These are phyloP conservation scores for Eulemur albifrons DNA, from an alignment of 2,797 vertebrate species.

Conservation along the genomic window DNA sequence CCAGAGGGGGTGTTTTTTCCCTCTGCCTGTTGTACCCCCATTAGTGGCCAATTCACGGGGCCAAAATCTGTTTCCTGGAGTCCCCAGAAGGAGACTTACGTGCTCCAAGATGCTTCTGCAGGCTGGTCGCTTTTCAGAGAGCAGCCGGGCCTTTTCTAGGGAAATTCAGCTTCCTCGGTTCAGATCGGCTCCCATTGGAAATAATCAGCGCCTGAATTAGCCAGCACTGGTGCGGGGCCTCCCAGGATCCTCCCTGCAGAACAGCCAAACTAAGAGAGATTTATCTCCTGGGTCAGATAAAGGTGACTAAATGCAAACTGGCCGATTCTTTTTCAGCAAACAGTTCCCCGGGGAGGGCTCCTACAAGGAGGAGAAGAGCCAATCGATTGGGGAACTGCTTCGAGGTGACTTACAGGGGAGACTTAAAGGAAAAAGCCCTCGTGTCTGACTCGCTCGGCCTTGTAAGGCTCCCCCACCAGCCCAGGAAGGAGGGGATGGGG, in stretches of 20 bases:
- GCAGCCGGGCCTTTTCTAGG: background rate
- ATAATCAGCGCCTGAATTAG: background rate
- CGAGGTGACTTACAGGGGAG: slow-evolving; percentile 66
- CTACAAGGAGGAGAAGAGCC: slow-evolving; percentile 47
- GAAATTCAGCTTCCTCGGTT: accelerated
- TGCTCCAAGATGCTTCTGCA: background rate
- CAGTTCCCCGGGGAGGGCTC: slow-evolving; percentile 55
- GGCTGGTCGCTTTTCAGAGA: background rate
- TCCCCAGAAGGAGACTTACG: background rate
- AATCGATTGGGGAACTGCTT: slow-evolving; percentile 52
- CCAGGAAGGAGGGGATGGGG: background rate
- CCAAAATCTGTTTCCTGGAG: accelerated
- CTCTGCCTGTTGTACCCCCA: accelerated
- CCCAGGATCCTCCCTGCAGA: background rate
- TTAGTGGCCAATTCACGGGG: background rate
- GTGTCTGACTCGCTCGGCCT: background rate
- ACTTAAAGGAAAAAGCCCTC: slow-evolving; percentile 46
- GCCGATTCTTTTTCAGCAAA: slow-evolving; percentile 60
- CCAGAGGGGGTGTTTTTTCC: accelerated
- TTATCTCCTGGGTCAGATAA: slow-evolving; percentile 72
- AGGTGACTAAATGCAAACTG: slow-evolving; percentile 75
- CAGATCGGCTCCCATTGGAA: background rate
- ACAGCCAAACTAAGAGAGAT: slow-evolving; percentile 19
- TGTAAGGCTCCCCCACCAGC: background rate
- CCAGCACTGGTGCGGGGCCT: background rate